Evolutionary conservation across 2,113 vertebrate species (phyloP).

Genomic region (Clinocottus analis): DNA sequence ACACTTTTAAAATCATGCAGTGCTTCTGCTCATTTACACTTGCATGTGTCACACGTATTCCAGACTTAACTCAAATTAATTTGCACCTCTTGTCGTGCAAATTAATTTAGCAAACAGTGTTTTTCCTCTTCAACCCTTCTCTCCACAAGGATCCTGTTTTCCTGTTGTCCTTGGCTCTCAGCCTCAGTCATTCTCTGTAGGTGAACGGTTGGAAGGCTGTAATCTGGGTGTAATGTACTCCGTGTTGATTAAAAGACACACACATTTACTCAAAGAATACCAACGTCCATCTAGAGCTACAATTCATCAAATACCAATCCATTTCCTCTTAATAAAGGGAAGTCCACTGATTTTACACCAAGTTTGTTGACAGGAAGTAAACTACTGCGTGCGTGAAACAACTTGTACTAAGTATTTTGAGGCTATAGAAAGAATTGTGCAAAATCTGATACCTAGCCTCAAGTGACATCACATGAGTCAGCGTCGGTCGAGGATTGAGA

Average conservation of each 20-base stretch:
- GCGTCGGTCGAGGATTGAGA: not conserved
- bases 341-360: not conserved
- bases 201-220: constrained; percentile 14
- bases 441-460: not conserved
- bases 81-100: constrained; percentile 54
- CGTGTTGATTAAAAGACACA: constrained; percentile 4
- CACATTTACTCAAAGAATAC: not conserved
- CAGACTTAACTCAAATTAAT: constrained; percentile 26
- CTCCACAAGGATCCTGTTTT: constrained; percentile 25
- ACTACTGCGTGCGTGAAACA: too few species aligned
- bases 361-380: not conserved
- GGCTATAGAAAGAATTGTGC: too few species aligned
- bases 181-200: constrained; percentile 23
- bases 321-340: not conserved
- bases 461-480: not conserved
- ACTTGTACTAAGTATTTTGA: not conserved
- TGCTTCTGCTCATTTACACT: constrained; percentile 40
- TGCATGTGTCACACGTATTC: constrained; percentile 1
- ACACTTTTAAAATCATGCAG: constrained; percentile 13
- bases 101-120: constrained; percentile 14
- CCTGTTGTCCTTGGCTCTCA: constrained; percentile 9
- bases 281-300: not conserved
- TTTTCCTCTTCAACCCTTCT: not conserved
- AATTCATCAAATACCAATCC: not conserved
- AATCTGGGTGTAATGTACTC: constrained; percentile 29